phyloP scores from a whole-genome alignment of 1,140 invertebrate species.

The Lysiphlebus fabarum region DNA sequence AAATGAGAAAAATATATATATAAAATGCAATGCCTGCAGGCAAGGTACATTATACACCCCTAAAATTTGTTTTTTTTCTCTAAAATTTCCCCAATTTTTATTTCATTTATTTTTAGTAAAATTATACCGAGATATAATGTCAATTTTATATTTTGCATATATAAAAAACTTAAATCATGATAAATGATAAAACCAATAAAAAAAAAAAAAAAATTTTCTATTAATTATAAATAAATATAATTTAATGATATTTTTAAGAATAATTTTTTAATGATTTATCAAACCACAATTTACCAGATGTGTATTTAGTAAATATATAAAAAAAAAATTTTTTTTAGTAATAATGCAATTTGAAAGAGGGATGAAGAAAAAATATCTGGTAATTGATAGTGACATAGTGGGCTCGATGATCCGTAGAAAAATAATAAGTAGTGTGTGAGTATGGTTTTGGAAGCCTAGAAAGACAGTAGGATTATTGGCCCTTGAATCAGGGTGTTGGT shows the following conservation, averaged over 20 bases:
- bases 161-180: no score
- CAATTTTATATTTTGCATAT: no score
- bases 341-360: not conserved
- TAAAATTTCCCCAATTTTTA: slow-evolving; percentile 14
- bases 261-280: no score
- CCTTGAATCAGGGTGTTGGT: slow-evolving; percentile 32
- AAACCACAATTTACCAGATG: slow-evolving; percentile 4
- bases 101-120: slow-evolving; percentile 3
- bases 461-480: slow-evolving; percentile 37
- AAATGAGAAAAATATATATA: slow-evolving; percentile 10
- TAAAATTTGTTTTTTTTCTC: slow-evolving; percentile 35
- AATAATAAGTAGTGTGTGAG: slow-evolving; percentile 44
- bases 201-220: no score
- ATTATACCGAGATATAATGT: no score
- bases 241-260: no score
- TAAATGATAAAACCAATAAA: no score
- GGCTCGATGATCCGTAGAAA: slow-evolving; percentile 46
- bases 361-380: slow-evolving; percentile 36
- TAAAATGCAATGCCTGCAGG: not conserved
- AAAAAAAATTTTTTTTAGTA: slow-evolving; percentile 2
- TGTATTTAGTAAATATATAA: slow-evolving; percentile 12
- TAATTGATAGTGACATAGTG: slow-evolving; percentile 47
- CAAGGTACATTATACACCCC: slow-evolving; percentile 33
- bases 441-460: not conserved
- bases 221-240: no score